These are phyloP conservation scores for Pseudomyrmex concolor DNA, from an alignment of 1,140 invertebrate species.

Conservation along the genomic window DNA sequence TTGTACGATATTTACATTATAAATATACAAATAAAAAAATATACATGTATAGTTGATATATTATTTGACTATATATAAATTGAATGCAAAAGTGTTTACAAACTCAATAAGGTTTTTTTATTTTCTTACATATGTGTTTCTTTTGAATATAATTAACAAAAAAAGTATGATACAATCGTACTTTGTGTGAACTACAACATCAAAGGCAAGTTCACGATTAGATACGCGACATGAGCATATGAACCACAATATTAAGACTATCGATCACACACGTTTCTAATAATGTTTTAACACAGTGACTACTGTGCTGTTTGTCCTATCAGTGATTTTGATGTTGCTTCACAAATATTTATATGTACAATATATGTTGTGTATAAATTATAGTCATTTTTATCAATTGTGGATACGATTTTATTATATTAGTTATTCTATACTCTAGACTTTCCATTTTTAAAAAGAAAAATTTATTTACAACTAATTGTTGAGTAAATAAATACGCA, in stretches of 20 bases:
- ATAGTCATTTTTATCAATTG: not conserved
- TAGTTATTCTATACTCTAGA: no score
- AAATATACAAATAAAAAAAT: conserved; percentile 9
- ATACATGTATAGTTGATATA: not conserved
- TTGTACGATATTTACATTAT: not conserved
- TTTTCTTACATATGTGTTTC: not conserved
- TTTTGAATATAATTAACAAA: not conserved
- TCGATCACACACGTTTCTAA: not conserved
- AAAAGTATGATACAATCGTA: not conserved
- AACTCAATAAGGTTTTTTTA: not conserved
- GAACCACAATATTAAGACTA: not conserved
- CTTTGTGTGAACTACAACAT: conserved; percentile 6
- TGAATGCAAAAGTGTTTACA: not conserved
- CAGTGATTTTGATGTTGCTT: no score
- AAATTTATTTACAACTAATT: no score
- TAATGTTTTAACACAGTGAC: no score
- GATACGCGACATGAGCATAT: not conserved
- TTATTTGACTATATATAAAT: not conserved
- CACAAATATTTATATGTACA: not conserved
- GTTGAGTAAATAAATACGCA: no score
- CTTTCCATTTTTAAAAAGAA: no score
- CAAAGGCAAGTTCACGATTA: conserved; percentile 8
- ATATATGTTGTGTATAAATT: not conserved
- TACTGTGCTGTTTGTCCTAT: no score
- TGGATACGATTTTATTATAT: no score